Percentiles rank a stretch among this genome's conserved stretches.
Conservation (phyloP, 64 coral and sea anemone species). For the Dendrophyllia cribrosa region DNA sequence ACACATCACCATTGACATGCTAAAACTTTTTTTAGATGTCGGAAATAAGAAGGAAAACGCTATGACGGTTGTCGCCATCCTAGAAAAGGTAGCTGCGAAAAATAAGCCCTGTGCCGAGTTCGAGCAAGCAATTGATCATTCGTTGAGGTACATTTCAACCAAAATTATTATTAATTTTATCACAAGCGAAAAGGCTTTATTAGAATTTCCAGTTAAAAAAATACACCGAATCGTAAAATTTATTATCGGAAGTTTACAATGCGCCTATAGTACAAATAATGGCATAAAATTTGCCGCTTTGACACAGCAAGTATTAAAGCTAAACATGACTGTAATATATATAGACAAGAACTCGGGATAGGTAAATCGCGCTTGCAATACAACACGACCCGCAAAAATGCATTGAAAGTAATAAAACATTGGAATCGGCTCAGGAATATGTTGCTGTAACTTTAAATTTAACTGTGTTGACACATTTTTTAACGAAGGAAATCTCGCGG, state of each 20-base stretch:
- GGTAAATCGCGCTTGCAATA: no score
- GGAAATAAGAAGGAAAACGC: conserved; percentile 3
- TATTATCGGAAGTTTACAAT: neutral
- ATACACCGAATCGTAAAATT: neutral
- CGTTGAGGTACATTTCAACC: neutral
- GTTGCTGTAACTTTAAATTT: no score
- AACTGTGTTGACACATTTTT: no score
- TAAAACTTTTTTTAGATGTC: neutral
- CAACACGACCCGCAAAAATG: no score
- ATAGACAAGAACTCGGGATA: no score
- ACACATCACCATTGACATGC: neutral
- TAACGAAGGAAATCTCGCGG: neutral
- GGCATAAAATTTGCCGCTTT: neutral
- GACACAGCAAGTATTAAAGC: neutral
- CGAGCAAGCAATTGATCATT: neutral
- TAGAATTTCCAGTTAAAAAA: neutral
- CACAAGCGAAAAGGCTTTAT: no score
- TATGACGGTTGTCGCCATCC: neutral
- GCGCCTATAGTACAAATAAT: neutral
- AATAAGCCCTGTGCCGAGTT: neutral
- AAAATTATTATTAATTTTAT: neutral
- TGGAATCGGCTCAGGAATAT: neutral
- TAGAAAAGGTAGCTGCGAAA: neutral
- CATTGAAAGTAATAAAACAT: neutral
- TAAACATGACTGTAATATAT: no score